phyloP scores from a whole-genome alignment of 2,113 vertebrate species.

The Amblyornis subalaris region DNA sequence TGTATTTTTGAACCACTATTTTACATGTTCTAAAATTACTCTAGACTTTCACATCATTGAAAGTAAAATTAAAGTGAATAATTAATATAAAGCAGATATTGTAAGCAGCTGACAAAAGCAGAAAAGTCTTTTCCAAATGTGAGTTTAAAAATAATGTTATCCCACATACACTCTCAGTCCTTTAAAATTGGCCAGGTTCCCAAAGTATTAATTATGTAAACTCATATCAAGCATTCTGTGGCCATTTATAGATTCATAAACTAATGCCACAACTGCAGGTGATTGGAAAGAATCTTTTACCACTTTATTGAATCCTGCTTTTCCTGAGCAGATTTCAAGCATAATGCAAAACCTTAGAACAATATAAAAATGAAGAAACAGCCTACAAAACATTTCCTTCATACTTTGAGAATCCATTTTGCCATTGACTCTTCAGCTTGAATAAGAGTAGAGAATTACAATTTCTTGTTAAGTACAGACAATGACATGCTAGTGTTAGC shows the following conservation, averaged over 20 bases:
- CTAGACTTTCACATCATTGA: not conserved
- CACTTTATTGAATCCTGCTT: not conserved
- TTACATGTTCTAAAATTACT: not conserved
- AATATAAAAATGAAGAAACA: not conserved
- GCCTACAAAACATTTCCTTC: not conserved
- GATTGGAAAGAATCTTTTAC: not conserved
- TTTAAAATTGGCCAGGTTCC: not conserved
- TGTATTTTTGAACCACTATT: not conserved
- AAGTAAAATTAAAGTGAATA: not conserved
- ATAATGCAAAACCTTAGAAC: not conserved
- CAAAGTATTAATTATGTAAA: conserved; percentile 32
- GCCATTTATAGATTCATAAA: conserved; percentile 11
- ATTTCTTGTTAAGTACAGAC: not conserved
- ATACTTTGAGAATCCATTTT: not conserved
- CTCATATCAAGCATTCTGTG: not conserved
- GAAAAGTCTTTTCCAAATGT: not conserved
- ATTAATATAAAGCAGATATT: not conserved
- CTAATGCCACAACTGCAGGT: not conserved
- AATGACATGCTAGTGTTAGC: not conserved
- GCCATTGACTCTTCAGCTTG: not conserved
- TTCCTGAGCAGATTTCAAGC: not conserved
- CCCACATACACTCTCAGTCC: not conserved
- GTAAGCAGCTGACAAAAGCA: not conserved
- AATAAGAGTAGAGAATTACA: not conserved
- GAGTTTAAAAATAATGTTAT: not conserved